Percentiles rank a stretch among this genome's conserved stretches.
phyloP scores from a whole-genome alignment of 2,888 invertebrate genomes.

The Meliscaeva auricollis region DNA sequence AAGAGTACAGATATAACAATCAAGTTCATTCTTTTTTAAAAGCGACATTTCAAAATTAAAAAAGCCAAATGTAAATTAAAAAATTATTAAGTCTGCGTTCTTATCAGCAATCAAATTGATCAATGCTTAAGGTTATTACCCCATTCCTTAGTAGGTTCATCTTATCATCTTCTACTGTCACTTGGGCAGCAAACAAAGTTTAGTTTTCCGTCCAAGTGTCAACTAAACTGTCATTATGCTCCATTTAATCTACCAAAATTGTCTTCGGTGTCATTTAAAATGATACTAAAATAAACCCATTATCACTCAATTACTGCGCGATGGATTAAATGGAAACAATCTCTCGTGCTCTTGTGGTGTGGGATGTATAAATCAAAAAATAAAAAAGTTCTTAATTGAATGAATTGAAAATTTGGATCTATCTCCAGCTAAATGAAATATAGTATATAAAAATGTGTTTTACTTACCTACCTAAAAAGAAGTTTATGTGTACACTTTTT shows the following conservation, averaged over 20 bases:
- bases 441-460: background rate
- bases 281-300: background rate
- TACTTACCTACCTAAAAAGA: constrained; percentile 29
- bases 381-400: constrained; percentile 55
- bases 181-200: no score
- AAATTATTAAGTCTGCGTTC: no score
- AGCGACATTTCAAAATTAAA: no score
- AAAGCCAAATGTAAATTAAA: no score
- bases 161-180: background rate
- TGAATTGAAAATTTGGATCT: constrained; percentile 24
- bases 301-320: constrained; percentile 49
- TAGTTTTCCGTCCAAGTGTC: no score
- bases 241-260: no score
- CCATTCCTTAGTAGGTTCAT: background rate
- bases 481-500: background rate
- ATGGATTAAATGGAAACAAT: constrained; percentile 37
- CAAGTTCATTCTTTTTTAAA: no score
- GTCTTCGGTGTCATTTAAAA: no score
- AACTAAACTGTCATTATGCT: no score
- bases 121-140: background rate
- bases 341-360: background rate
- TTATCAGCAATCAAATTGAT: no score
- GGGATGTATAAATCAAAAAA: constrained; percentile 43
- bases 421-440: background rate
- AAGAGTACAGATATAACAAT: no score